Base-by-base conservation (phyloP, 2,888 invertebrate species). In the Iphiclides podalirius region DNA sequence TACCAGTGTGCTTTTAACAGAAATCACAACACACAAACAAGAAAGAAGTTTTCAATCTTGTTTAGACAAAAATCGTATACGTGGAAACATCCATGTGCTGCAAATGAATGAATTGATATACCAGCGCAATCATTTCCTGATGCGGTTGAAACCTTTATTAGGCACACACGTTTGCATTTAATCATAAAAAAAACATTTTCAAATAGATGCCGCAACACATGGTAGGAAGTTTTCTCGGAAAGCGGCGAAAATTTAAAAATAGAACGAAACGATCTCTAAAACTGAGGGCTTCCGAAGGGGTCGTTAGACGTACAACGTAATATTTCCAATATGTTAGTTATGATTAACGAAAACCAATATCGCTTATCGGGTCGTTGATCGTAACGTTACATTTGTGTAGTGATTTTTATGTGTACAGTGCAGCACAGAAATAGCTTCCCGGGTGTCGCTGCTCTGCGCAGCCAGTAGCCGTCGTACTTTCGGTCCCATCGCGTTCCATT, bases 381-480 rank as follows among this genome's bases (percentile, higher is more conserved):
- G 88, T 88, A 75, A 81, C 83, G 82, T 83, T 86, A 85, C 80
- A 79, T 76, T 81, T 81, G 79, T 79, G 77, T 80, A 79, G 74
- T 77, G 72, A 79, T 78, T 84, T 83, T 85, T 80, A 75, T 83
- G 70, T 80, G 74, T 79, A 79, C 79, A 78, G 76, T 77, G 40
- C 35, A 85, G 87, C 80, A 86, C 86, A 58, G 82, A 87, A 87
- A 87, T 88, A 88, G 79, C 77, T 69, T 71, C 76, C 88, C 84
- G 87, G 87, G 87, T 74, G 74, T 71, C 73, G 80, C 72, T 63
- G 66, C 67, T 61, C 50, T 54, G 61, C 60, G 66, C 60, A 46
- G 60, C 61, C 71, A 71, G 72, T 71, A 46, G 53, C 49, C 51
- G 58, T 45, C 54, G 44, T 54, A 58, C 58, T 66, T 61, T 60